These are phyloP conservation scores for Sphinx pinastri DNA, from an alignment of 2,888 invertebrate genomes.

Conservation along the genomic window DNA sequence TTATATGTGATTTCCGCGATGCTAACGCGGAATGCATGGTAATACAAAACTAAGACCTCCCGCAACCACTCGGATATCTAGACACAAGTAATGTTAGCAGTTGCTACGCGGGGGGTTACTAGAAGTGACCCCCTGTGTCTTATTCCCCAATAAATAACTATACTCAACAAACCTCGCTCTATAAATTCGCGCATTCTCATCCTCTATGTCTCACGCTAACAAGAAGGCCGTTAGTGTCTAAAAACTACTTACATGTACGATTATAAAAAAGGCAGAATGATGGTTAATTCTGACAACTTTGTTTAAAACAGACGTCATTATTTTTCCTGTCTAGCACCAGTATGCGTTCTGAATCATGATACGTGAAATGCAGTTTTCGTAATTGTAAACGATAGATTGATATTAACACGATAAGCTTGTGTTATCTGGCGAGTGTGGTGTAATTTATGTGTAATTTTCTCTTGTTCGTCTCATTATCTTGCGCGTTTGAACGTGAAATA, in stretches of 20 bases:
- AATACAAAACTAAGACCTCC: neutral
- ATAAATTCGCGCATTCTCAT: neutral
- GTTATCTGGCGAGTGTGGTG: conserved; percentile 24
- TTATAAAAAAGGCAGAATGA: conserved; percentile 46
- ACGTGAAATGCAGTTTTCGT: conserved; percentile 44
- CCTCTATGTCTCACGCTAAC: conserved; percentile 21
- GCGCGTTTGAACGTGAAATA: conserved; percentile 49
- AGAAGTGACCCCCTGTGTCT: neutral
- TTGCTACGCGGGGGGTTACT: neutral
- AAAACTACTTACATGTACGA: conserved; percentile 37
- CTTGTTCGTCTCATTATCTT: conserved; percentile 35
- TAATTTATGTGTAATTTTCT: conserved; percentile 29
- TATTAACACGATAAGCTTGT: conserved; percentile 34
- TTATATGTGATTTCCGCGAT: neutral
- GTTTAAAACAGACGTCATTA: conserved; percentile 43
- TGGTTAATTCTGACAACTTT: conserved; percentile 42
- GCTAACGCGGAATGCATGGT: neutral
- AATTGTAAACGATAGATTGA: conserved; percentile 42
- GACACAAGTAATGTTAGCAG: neutral
- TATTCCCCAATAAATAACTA: neutral
- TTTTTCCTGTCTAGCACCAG: conserved; percentile 41
- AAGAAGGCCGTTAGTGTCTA: conserved; percentile 27
- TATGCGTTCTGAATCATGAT: conserved; percentile 48
- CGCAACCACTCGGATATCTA: neutral
- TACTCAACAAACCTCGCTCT: conserved; percentile 1